These are phyloP conservation scores for Malacoctenus gilli DNA, from an alignment of 2,797 vertebrate species.

Conservation along the genomic window DNA sequence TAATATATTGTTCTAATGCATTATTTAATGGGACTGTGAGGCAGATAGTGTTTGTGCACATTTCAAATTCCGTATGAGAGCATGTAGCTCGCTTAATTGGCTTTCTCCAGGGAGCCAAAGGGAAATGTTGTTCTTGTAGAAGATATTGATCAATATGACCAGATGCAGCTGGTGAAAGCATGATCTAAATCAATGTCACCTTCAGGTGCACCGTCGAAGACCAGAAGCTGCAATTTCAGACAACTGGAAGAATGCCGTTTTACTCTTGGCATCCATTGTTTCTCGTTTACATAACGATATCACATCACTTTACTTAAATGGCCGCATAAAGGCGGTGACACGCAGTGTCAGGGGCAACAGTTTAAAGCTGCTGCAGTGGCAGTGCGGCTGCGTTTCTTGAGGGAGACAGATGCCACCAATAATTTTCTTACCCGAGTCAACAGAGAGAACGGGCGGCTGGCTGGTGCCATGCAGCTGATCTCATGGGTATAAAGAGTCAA, in stretches of 20 bases:
- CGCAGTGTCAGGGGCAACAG: slow-evolving; percentile 34
- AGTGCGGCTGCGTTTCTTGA: slow-evolving; percentile 36
- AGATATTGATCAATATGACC: slow-evolving; percentile 71
- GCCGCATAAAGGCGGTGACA: slow-evolving; percentile 38
- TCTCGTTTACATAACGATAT: slow-evolving; percentile 35
- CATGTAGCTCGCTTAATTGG: slow-evolving; percentile 70
- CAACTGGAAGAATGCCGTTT: slow-evolving; percentile 14
- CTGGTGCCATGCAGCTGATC: slow-evolving; percentile 31
- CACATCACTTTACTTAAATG: slow-evolving; percentile 51
- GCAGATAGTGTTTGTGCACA: slow-evolving; percentile 65
- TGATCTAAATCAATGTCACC: slow-evolving; percentile 74
- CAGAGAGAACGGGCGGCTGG: slow-evolving; percentile 31
- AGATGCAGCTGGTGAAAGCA: slow-evolving; percentile 69
- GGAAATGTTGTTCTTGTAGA: slow-evolving; percentile 68
- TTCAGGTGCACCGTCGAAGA: slow-evolving; percentile 55
- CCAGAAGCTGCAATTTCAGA: slow-evolving; percentile 24
- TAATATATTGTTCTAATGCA: slow-evolving; percentile 74
- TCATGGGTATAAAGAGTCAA: slow-evolving; percentile 33
- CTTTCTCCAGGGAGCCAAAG: slow-evolving; percentile 57
- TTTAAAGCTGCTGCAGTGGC: slow-evolving; percentile 28
- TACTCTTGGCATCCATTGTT: not conserved
- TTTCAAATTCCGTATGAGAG: slow-evolving; percentile 66
- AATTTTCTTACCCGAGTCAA: slow-evolving; percentile 52
- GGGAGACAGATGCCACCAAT: slow-evolving; percentile 60
- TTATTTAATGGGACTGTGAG: slow-evolving; percentile 74